These are phyloP conservation scores for Eustalomyia histrio DNA, from an alignment of 2,888 invertebrate genomes.

Conservation along the genomic window DNA sequence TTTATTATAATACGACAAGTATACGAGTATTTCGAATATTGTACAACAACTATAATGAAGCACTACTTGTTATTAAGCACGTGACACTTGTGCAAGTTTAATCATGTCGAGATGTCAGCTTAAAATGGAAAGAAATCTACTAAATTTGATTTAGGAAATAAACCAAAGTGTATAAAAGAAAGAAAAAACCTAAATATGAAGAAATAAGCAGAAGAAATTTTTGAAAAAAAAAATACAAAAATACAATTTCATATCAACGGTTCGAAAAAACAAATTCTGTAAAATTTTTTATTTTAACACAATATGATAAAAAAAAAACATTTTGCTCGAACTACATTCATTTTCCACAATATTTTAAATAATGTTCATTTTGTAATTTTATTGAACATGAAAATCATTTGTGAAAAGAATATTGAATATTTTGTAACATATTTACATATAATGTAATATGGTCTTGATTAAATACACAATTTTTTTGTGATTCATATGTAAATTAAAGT, in stretches of 20 bases:
- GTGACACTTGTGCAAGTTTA: constrained; percentile 62
- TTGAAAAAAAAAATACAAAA: constrained; percentile 22
- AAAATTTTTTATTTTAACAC: constrained; percentile 21
- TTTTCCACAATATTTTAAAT: constrained; percentile 6
- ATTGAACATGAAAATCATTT: neutral
- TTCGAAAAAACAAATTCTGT: constrained; percentile 28
- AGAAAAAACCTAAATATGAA: constrained; percentile 16
- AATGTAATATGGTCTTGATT: neutral
- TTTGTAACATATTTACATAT: neutral
- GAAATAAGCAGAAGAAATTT: constrained; percentile 6
- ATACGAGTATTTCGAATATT: constrained; percentile 44
- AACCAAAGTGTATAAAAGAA: constrained; percentile 44
- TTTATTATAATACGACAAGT: constrained; percentile 25
- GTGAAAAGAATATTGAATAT: neutral
- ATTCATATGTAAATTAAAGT: constrained; percentile 11
- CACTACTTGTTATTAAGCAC: constrained; percentile 64
- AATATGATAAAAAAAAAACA: constrained; percentile 35
- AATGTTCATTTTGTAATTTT: neutral
- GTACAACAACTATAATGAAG: constrained; percentile 33
- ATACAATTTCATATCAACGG: constrained; percentile 40
- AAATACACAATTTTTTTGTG: neutral
- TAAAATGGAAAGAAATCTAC: constrained; percentile 48
- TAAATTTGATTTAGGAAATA: constrained; percentile 62
- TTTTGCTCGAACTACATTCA: constrained; percentile 38
- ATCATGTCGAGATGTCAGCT: constrained; percentile 65